Evolutionary conservation across 2,113 vertebrate genomes (phyloP), one percentile per base, ranked within the genome.

Genomic region (Fregata magnificens): DNA sequence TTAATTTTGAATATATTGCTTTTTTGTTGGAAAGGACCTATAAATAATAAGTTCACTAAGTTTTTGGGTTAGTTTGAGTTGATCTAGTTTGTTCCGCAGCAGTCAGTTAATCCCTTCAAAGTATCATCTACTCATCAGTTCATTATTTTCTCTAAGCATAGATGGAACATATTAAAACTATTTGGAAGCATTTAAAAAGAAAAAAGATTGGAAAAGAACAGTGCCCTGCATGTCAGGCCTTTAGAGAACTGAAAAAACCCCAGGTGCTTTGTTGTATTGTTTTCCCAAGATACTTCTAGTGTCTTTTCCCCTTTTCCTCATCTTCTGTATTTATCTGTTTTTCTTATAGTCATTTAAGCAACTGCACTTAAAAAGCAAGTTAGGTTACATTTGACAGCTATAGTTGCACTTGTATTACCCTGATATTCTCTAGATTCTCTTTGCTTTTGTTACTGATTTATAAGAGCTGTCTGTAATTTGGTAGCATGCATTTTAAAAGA

Each of bases 91-190:
- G 56, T 90, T 95, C 78, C 21, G 0, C 40, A 82, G 85, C 86
- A 92, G 78, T 82, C 88, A 81, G 91, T 93, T 98, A 97, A 97
- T 91, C 90, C 70, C 83, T 98, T 97, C 96, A 95, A 94, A 96
- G 88, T 72, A 59, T 86, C 82, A 53, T 82, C 44, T 88, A 84
- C 56, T 76, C 13, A 1, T 92, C 76, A 82, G 78, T 80, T 97
- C 82, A 83, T 95, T 95, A 88, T 97, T 96, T 94, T 90, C 55
- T 93, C 53, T 94, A 66, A 91, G 78, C n/a, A 0, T 73, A 81
- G 62, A 90, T 88, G 63, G 94, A 95, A 85, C 95, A 83, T 80
- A 91, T 96, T 95, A 93, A 93, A 93, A 55, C 29, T 95, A 80
- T 85, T 90, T 94, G 85, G 70, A 97, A 94, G n/a, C 82, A 95